These are phyloP conservation scores for Maconellicoccus hirsutus DNA, from an alignment of 1,140 invertebrate genomes.

Conservation along the genomic window DNA sequence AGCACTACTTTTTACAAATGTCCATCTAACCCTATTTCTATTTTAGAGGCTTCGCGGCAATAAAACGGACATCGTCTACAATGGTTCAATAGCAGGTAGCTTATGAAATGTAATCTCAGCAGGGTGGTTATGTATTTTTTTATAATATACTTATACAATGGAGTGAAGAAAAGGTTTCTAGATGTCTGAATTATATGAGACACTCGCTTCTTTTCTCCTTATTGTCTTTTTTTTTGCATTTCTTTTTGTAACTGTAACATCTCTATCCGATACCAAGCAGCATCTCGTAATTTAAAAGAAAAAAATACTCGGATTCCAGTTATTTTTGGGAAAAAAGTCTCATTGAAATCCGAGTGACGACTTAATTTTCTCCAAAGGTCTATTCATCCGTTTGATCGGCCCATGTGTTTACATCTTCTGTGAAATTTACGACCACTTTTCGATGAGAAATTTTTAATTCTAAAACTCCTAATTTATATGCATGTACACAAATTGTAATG, in stretches of 20 bases:
- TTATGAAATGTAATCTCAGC: background rate
- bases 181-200: conserved; percentile 2
- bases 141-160: background rate
- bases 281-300: background rate
- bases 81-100: background rate
- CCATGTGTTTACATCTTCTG: too few relatives aligned
- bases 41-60: background rate
- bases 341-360: background rate
- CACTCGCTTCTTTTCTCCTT: background rate
- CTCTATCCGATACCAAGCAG: background rate
- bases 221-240: background rate
- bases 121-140: background rate
- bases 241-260: conserved; percentile 2
- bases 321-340: background rate
- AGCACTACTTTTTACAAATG: background rate
- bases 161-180: background rate
- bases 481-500: too few relatives aligned
- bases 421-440: too few relatives aligned
- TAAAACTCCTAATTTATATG: too few relatives aligned
- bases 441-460: too few relatives aligned
- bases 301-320: background rate
- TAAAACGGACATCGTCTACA: background rate
- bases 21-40: background rate
- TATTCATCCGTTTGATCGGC: background rate
- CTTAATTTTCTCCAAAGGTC: background rate